A percentile compares a stretch with the other conserved stretches of the same genome.
Evolutionary conservation across 1,140 invertebrate species (phyloP).

Genomic region (Helicoverpa zea): DNA sequence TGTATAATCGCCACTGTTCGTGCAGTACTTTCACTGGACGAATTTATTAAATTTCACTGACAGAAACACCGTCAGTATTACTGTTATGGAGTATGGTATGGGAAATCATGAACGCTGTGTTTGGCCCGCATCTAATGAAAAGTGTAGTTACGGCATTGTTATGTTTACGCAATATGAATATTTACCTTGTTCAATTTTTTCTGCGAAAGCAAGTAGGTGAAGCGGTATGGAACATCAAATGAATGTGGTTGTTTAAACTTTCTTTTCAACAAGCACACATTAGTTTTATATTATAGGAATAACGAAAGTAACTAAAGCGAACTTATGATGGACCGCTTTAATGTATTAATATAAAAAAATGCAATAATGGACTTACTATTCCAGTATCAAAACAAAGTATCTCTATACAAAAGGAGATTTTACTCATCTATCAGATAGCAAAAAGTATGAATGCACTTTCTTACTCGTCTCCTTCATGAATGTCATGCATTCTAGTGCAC

Average conservation of each 20-base stretch:
- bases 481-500: slow-evolving; percentile 7
- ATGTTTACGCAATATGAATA: slow-evolving; percentile 16
- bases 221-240: no score
- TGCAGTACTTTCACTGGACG: slow-evolving; percentile 46
- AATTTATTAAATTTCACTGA: slow-evolving; percentile 48
- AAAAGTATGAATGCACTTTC: slow-evolving; percentile 2
- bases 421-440: neutral
- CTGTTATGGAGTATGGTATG: slow-evolving; percentile 17
- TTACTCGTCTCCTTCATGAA: neutral
- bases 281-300: no score
- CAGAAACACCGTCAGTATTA: slow-evolving; percentile 10
- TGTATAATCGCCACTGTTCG: slow-evolving; percentile 31
- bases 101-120: neutral
- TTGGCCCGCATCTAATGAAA: neutral
- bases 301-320: no score
- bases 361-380: no score
- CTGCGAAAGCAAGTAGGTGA: no score
- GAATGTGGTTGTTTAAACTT: no score
- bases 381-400: no score
- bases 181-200: neutral
- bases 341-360: no score
- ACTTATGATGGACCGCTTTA: no score
- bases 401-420: neutral
- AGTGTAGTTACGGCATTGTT: neutral
- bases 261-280: no score